phyloP scores from a whole-genome alignment of 2,888 invertebrate species.

The Machimus atricapillus region DNA sequence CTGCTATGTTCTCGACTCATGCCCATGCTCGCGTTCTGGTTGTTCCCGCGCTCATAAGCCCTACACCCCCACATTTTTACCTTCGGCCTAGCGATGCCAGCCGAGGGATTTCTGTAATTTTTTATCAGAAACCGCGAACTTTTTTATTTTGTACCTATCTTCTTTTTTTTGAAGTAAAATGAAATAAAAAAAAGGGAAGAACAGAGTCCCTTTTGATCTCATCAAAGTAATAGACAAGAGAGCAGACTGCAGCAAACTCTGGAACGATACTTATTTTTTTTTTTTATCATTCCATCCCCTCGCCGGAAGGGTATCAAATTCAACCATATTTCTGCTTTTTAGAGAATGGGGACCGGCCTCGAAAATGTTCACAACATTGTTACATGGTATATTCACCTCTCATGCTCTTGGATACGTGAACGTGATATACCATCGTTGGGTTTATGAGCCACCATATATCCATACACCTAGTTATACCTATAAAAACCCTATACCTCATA shows the following conservation, averaged over 20 bases:
- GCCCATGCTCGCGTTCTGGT: background rate
- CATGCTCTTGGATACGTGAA: background rate
- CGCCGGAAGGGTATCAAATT: background rate
- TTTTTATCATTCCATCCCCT: background rate
- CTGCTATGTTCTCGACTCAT: background rate
- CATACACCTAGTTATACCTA: background rate
- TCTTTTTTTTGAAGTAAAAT: background rate
- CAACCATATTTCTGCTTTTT: slow-evolving; percentile 8
- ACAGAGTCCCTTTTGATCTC: slow-evolving; percentile 22
- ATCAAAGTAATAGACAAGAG: slow-evolving; percentile 26
- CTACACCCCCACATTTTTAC: background rate
- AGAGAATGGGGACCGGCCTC: background rate
- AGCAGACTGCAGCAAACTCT: background rate
- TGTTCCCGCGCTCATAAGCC: background rate
- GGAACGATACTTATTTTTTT: background rate
- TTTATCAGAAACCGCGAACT: slow-evolving; percentile 25
- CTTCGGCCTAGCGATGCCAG: background rate
- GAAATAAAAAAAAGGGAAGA: background rate
- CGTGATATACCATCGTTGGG: background rate
- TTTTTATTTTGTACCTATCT: background rate
- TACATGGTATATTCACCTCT: background rate
- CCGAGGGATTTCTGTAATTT: slow-evolving; percentile 12
- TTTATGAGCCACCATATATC: background rate
- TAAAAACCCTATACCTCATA: background rate
- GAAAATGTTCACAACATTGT: background rate